Evolutionary conservation across 2,113 vertebrate genomes (phyloP).

Genomic region (Rhinichthys klamathensis): DNA sequence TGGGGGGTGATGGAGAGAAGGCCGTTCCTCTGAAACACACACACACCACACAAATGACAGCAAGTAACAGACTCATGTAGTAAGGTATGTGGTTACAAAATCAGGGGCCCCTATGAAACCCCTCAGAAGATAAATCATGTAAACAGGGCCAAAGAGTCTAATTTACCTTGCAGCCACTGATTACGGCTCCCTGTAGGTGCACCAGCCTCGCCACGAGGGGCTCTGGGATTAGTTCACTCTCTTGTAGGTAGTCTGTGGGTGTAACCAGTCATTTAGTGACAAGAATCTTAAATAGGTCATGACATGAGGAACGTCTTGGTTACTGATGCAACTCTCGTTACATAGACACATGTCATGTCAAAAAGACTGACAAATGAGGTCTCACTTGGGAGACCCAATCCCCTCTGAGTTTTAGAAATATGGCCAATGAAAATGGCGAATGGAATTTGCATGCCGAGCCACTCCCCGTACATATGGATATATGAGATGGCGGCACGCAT

Average conservation of each 20-base stretch:
- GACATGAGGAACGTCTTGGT: too few relatives aligned
- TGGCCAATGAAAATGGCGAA: too few relatives aligned
- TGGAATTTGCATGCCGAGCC: too few relatives aligned
- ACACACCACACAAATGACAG: background rate
- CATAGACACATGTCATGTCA: too few relatives aligned
- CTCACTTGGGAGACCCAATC: too few relatives aligned
- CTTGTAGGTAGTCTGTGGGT: conserved; percentile 80
- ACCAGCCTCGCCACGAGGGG: conserved; percentile 79
- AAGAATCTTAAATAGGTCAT: background rate
- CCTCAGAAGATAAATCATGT: background rate
- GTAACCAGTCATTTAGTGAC: conserved; percentile 7
- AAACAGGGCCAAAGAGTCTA: conserved; percentile 18
- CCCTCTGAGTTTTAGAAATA: too few relatives aligned
- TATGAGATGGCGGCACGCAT: too few relatives aligned
- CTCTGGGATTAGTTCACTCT: conserved; percentile 77
- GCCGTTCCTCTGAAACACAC: conserved; percentile 82
- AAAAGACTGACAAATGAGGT: too few relatives aligned
- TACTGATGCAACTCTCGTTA: too few relatives aligned
- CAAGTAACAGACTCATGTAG: background rate
- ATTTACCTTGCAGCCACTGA: conserved; percentile 87
- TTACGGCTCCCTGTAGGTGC: conserved; percentile 87
- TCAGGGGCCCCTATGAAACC: background rate
- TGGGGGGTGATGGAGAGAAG: conserved; percentile 79
- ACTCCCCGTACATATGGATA: too few relatives aligned
- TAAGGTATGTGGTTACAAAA: background rate